These are phyloP conservation scores for Diorhabda carinulata DNA, from an alignment of 1,140 invertebrate genomes.

Conservation along the genomic window DNA sequence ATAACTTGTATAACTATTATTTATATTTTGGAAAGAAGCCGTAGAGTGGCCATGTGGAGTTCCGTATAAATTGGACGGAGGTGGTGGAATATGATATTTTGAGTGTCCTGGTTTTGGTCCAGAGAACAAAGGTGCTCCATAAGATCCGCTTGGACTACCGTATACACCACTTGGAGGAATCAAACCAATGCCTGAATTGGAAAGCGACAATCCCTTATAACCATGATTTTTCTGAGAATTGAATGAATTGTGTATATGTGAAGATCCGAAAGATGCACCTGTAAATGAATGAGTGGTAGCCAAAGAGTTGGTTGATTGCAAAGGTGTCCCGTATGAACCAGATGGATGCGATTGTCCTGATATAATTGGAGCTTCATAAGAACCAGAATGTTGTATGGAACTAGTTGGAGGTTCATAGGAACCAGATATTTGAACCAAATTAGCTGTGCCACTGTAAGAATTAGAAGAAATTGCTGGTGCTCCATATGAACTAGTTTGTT, in stretches of 20 bases:
- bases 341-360: not conserved
- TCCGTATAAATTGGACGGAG: slow-evolving; percentile 51
- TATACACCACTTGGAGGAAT: slow-evolving; percentile 55
- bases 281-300: not conserved
- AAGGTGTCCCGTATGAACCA: slow-evolving; percentile 13
- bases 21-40: slow-evolving; percentile 39
- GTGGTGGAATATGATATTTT: slow-evolving; percentile 50
- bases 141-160: slow-evolving; percentile 52
- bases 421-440: too few species aligned
- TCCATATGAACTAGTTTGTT: not conserved
- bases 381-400: slow-evolving; percentile 34
- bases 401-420: too few species aligned
- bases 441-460: too few species aligned
- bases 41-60: slow-evolving; percentile 45
- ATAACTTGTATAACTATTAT: slow-evolving; percentile 50
- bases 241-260: slow-evolving; percentile 3
- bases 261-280: not conserved
- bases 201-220: slow-evolving; percentile 28
- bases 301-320: slow-evolving; percentile 25
- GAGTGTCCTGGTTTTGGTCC: slow-evolving; percentile 47
- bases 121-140: slow-evolving; percentile 53
- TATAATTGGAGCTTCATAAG: slow-evolving; percentile 51
- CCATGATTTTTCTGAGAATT: slow-evolving; percentile 13
- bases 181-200: slow-evolving; percentile 49
- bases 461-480: not conserved